Evolutionary conservation across 2,113 vertebrate genomes (phyloP).

Genomic region (Hypomesus transpacificus): DNA sequence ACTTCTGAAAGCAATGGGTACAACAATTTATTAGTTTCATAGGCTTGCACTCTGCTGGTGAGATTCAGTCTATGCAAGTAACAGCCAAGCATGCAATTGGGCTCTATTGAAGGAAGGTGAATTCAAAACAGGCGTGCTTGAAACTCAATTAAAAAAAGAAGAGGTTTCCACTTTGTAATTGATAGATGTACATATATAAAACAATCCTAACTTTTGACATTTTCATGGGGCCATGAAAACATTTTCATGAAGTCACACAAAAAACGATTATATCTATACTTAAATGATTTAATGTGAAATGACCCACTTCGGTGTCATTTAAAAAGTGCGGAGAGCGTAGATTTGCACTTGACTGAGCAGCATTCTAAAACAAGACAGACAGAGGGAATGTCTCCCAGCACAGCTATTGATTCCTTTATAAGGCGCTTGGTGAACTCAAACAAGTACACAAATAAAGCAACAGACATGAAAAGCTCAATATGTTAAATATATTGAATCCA

Average conservation of each 20-base stretch:
- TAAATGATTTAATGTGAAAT: constrained; percentile 8
- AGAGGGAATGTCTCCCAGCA: constrained; percentile 20
- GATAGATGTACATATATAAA: too few species aligned
- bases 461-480: constrained; percentile 34
- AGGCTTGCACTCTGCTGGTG: constrained; percentile 47
- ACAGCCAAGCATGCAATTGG: too few species aligned
- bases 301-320: constrained; percentile 51
- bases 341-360: constrained; percentile 49
- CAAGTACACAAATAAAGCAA: constrained; percentile 26
- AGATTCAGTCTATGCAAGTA: constrained; percentile 10
- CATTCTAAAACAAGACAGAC: constrained; percentile 35
- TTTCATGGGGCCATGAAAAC: not conserved
- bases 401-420: constrained; percentile 49
- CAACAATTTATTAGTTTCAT: constrained; percentile 7
- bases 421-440: constrained; percentile 63
- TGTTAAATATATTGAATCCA: constrained; percentile 39
- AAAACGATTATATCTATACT: not conserved
- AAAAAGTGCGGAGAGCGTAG: constrained; percentile 63
- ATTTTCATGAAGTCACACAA: not conserved
- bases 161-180: too few species aligned
- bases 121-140: too few species aligned
- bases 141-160: too few species aligned
- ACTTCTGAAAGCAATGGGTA: constrained; percentile 5
- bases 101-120: too few species aligned
- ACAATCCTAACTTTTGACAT: too few species aligned